Conservation (phyloP, 2,113 vertebrate genomes). For the Carassius auratus region DNA sequence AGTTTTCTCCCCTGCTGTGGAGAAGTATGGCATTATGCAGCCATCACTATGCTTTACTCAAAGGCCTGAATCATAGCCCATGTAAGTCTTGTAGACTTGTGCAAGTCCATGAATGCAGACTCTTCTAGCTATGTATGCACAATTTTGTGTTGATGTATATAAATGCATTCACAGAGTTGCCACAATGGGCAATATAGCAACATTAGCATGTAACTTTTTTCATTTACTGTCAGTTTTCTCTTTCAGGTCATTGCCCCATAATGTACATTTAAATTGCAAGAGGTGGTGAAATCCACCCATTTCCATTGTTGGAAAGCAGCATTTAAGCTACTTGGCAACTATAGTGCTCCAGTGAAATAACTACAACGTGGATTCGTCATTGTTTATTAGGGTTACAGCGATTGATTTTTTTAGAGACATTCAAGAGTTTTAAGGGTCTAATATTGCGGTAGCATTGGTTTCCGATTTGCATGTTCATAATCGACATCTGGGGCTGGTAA, state of each 20-base stretch:
- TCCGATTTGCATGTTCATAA: neutral
- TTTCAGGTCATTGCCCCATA: neutral
- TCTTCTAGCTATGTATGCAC: neutral
- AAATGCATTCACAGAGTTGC: neutral
- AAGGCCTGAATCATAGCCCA: neutral
- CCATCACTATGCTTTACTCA: neutral
- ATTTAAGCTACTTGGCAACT: neutral
- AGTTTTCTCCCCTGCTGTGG: constrained; percentile 12
- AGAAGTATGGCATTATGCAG: neutral
- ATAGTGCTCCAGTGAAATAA: neutral
- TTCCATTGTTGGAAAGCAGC: neutral
- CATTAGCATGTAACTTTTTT: neutral
- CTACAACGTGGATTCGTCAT: neutral
- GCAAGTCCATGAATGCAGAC: neutral
- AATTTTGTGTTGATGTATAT: neutral
- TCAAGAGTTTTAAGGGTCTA: neutral
- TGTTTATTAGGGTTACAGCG: neutral
- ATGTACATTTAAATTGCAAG: neutral
- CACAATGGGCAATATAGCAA: neutral
- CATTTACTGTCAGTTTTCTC: neutral
- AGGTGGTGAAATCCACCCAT: neutral
- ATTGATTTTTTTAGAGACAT: neutral
- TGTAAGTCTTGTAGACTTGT: neutral
- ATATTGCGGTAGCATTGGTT: constrained; percentile 1
- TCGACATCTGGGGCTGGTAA: neutral